These are phyloP conservation scores for Antheraea yamamai DNA, from an alignment of 2,888 invertebrate genomes.

Conservation along the genomic window DNA sequence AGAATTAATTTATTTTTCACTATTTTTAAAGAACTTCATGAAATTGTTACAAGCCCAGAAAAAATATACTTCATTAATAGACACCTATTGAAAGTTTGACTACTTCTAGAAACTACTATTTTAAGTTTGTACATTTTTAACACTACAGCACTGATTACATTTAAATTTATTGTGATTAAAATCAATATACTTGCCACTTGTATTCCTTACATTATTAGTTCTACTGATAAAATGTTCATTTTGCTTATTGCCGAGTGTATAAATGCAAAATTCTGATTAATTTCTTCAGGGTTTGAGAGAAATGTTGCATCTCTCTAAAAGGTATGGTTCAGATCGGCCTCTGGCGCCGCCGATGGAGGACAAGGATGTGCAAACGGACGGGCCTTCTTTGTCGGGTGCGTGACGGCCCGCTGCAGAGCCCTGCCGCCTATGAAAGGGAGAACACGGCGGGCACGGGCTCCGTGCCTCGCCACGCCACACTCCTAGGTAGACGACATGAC, in stretches of 20 bases:
- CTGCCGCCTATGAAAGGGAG: conserved; percentile 50
- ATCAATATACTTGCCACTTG: background rate
- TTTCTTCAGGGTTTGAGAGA: conserved; percentile 88
- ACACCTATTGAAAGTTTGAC: too few species aligned
- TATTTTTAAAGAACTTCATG: too few species aligned
- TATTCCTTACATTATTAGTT: background rate
- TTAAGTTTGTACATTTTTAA: too few species aligned
- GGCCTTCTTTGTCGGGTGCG: conserved; percentile 65
- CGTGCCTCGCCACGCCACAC: conserved; percentile 32
- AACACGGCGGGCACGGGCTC: conserved; percentile 28
- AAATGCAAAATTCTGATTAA: background rate
- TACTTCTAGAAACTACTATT: too few species aligned
- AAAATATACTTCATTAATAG: too few species aligned
- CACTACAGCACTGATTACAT: too few species aligned
- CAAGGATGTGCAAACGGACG: conserved; percentile 89
- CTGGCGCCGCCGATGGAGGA: conserved; percentile 84
- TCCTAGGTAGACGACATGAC: conserved; percentile 41
- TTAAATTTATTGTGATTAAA: too few species aligned
- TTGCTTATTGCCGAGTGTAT: background rate
- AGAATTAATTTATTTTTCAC: too few species aligned
- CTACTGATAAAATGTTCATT: background rate
- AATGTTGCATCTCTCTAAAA: conserved; percentile 90
- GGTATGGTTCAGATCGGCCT: conserved; percentile 84
- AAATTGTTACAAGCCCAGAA: too few species aligned
- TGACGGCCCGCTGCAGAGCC: conserved; percentile 64